Conservation (phyloP, 64 coral and sea anemone genomes). For the Exaiptasia diaphana region DNA sequence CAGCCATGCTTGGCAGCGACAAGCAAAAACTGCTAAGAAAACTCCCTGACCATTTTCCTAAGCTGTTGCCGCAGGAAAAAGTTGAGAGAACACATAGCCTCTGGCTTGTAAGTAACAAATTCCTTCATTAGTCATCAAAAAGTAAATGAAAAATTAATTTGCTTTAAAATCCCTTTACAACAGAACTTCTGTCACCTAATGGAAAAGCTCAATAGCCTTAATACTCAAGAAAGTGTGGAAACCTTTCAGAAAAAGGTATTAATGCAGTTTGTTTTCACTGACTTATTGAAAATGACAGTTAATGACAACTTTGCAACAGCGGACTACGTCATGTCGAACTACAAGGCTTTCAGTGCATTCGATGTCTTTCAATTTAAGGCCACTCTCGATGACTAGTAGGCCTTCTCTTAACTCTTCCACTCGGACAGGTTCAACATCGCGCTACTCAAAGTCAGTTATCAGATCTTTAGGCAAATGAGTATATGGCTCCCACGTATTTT, state of each 20-base stretch:
- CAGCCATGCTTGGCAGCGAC: not conserved
- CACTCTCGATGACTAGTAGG: not conserved
- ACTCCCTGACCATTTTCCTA: not conserved
- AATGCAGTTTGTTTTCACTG: no score
- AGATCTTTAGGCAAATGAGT: not conserved
- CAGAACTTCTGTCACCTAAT: not conserved
- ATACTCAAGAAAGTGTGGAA: not conserved
- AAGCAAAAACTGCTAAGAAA: not conserved
- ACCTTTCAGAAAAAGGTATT: not conserved
- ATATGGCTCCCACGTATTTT: slow-evolving; percentile 29
- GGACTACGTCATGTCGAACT: not conserved
- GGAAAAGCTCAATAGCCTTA: not conserved
- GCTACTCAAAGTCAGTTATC: not conserved
- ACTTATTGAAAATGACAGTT: no score
- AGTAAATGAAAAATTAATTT: not conserved
- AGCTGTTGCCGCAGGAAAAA: not conserved
- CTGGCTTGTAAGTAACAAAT: not conserved
- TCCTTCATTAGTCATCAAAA: not conserved
- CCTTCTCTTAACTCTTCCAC: not conserved
- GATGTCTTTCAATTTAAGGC: not conserved
- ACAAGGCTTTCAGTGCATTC: not conserved
- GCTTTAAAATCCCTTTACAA: not conserved
- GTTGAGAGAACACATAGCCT: not conserved
- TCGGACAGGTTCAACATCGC: not conserved
- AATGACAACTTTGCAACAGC: not conserved